Evolutionary conservation across 2,113 vertebrate species (phyloP), one percentile per base, ranked within the genome.

Genomic region (Cettia cetti): DNA sequence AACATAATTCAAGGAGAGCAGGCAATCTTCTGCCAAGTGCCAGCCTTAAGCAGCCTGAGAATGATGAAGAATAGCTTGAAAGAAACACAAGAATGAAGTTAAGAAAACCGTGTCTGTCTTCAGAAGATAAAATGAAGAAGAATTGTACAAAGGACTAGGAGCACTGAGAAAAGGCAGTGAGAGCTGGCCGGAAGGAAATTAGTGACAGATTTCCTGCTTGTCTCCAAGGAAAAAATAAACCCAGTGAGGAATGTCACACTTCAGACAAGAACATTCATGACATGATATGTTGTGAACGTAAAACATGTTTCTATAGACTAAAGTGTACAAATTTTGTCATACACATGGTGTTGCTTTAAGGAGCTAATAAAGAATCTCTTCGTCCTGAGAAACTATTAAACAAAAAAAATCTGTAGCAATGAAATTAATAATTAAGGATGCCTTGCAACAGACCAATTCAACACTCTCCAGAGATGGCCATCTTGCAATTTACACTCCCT

Each of bases 391-490:
- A 76, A 86, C 35, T 75, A 56, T 35, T 68, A 93, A 74, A 82
- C 14, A 7, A 57, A 42, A 47, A 60, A 60, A 54, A 49, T 22
- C 70, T 60, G 39, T 37, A 78, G 86, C 66, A 92, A 42, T 70
- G 9, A 90, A 80, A 94, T 91, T 52, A 93, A 94, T 92, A 93
- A 90, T 93, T 96, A 75, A 96, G 86, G 79, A 86, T 75, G 40
- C 64, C 44, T 92, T 86, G 79, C 60, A 86, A 75, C 49, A 92
- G 79, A 83, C 68, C 5, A 1, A 81, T 86, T 78, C 94, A 81
- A 76, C 44, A 49, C 47, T 70, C 86, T 88, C 88, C 44, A n/a
- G 80, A 72, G 71, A 95, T 53, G 44, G 74, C 66, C 89, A 80
- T 89, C 66, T 81, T 31, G 15, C 85, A 95, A 72, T 85, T 89